Conservation (phyloP, 2,113 vertebrate genomes). For the Paralichthys olivaceus region DNA sequence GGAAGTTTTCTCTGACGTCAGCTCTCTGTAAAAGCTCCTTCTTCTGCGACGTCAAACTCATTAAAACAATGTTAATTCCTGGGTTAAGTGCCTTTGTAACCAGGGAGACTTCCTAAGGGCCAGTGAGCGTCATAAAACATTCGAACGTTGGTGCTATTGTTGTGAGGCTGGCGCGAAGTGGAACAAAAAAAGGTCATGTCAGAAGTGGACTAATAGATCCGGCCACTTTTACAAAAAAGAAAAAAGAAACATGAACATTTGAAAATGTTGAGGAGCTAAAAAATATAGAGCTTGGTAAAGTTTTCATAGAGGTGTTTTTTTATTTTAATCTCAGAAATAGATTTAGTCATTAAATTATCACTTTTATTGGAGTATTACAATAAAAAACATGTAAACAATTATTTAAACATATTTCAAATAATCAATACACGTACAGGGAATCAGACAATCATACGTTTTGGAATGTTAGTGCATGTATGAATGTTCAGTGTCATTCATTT, state of each 20-base stretch:
- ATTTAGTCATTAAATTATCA: too few relatives aligned
- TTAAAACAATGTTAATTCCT: conserved; percentile 74
- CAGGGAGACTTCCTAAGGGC: conserved; percentile 51
- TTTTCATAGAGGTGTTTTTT: too few relatives aligned
- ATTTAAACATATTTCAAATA: too few relatives aligned
- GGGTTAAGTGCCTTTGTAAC: conserved; percentile 57
- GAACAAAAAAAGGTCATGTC: conserved; percentile 61
- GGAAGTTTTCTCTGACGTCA: conserved; percentile 72
- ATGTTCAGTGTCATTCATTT: conserved; percentile 26
- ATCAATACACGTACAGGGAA: too few relatives aligned
- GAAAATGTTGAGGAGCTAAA: conserved; percentile 15
- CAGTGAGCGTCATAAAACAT: conserved; percentile 67
- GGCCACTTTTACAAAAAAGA: neutral
- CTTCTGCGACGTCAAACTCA: conserved; percentile 34
- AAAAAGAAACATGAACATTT: conserved; percentile 23
- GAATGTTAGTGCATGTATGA: neutral
- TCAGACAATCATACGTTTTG: too few relatives aligned
- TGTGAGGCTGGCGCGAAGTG: conserved; percentile 39
- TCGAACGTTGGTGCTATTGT: conserved; percentile 63
- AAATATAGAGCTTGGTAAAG: too few relatives aligned
- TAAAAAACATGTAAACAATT: too few relatives aligned
- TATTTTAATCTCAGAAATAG: too few relatives aligned
- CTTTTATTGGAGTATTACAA: too few relatives aligned
- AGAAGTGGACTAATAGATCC: conserved; percentile 50
- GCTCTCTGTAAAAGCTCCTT: conserved; percentile 30